Conservation (phyloP, 2,888 invertebrate genomes). For the Xestia rhomboidea region DNA sequence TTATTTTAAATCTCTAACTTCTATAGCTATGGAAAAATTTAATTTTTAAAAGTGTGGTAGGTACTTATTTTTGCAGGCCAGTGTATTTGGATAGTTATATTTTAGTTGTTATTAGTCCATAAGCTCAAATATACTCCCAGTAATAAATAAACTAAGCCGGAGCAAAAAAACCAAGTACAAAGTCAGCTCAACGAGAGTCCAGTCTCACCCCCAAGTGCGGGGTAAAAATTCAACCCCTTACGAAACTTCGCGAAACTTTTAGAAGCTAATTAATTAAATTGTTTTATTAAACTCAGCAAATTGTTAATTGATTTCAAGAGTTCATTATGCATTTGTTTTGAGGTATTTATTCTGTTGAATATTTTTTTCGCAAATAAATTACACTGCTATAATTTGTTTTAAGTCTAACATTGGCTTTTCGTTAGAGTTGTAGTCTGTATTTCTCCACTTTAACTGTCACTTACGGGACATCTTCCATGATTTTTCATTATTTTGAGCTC, state of each 20-base stretch:
- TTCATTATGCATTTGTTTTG: conserved; percentile 45
- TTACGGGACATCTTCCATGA: too few relatives aligned
- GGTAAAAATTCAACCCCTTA: conserved; percentile 55
- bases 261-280: conserved; percentile 64
- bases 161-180: conserved; percentile 5
- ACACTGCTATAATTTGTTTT: not conserved
- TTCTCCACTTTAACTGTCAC: too few relatives aligned
- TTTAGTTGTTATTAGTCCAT: not conserved
- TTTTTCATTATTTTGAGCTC: too few relatives aligned
- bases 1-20: too few relatives aligned
- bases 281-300: conserved; percentile 61
- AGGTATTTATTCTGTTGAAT: conserved; percentile 7
- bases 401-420: not conserved
- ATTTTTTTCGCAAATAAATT: conserved; percentile 9
- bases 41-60: too few relatives aligned
- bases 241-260: conserved; percentile 61
- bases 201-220: conserved; percentile 41
- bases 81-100: not conserved
- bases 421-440: not conserved
- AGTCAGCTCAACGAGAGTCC: conserved; percentile 46
- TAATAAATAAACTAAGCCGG: conserved; percentile 11
- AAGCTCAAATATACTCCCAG: not conserved
- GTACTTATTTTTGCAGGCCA: too few relatives aligned
- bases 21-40: too few relatives aligned
- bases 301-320: conserved; percentile 60